Evolutionary conservation across 2,888 invertebrate genomes (phyloP).

Genomic region (Eurytoma adleriae): DNA sequence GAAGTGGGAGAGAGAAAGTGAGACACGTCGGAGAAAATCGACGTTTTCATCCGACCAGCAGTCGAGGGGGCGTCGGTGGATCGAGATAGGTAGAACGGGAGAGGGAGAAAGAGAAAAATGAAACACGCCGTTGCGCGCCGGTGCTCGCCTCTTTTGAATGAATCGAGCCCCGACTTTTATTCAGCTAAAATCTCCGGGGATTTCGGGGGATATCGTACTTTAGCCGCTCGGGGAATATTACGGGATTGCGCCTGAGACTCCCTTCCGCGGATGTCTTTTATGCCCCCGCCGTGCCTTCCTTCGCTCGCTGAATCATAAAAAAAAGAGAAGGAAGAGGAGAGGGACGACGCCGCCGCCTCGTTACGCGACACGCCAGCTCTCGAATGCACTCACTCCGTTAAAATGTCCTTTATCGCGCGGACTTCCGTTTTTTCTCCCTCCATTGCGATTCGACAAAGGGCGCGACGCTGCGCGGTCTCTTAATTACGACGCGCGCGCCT

Average conservation of each 20-base stretch:
- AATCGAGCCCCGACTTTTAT: constrained; percentile 65
- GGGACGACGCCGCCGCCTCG: constrained; percentile 49
- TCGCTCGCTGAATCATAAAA: constrained; percentile 53
- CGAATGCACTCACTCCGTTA: constrained; percentile 59
- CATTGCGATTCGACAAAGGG: constrained; percentile 37
- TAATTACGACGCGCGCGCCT: background rate
- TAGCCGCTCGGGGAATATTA: constrained; percentile 68
- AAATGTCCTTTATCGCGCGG: constrained; percentile 36
- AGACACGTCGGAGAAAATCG: constrained; percentile 34
- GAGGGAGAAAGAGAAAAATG: constrained; percentile 18
- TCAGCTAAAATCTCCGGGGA: constrained; percentile 70
- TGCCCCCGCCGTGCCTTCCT: constrained; percentile 34
- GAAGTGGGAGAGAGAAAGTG: background rate
- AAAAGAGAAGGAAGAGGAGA: constrained; percentile 11
- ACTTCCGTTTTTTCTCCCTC: background rate
- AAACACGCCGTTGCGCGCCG: constrained; percentile 39
- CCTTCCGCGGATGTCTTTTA: constrained; percentile 52
- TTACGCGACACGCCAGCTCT: constrained; percentile 35
- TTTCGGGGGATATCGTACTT: constrained; percentile 66
- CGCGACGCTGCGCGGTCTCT: background rate
- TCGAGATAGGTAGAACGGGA: background rate
- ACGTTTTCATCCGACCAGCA: constrained; percentile 47
- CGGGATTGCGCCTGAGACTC: constrained; percentile 65
- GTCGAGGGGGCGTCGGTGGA: constrained; percentile 1
- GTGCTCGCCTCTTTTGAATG: constrained; percentile 53